Evolutionary conservation across 2,888 invertebrate genomes (phyloP), one percentile per base, ranked within the genome.

Genomic region (Caenorhabditis panamensis): DNA sequence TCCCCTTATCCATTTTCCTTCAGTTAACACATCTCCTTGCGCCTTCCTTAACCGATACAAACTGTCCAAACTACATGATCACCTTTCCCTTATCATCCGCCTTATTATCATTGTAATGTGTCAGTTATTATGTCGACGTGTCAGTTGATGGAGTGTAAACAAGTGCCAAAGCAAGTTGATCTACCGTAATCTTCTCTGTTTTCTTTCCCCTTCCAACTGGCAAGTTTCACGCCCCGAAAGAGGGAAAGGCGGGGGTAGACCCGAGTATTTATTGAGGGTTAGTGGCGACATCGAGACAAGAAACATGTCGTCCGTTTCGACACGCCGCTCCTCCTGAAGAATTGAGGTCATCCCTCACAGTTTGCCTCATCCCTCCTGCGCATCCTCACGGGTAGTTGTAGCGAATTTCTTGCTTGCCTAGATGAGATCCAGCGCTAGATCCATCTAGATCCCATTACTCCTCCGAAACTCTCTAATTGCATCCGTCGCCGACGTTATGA

Each of bases 321-420:
- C 36, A 36, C 36, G 11, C 36, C 36, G 36, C 36, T 11, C 6
- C 36, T 36, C 36, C 36, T 36, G 36, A 36, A 36, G 62, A 53
- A 73, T 64, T 54, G 72, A 64, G 72, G 72, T 73, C 72, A 73
- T 58, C 69, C 36, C 47, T 67, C 67, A 63, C 54, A n/a, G n/a
- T 47, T 18, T 49, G 16, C 22, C 28, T 26, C 24, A n/a, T 41
- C n/a, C n/a, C 13, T 59, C n/a, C 59, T 54, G 31, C 13, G 1
- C 24, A 22, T 26, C 26, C 18, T 54, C 26, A 11, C 0, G 9
- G 44, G n/a, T 9, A 9, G 3, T 18, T 44, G 44, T 44, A 44
- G 44, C 44, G 44, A n/a, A n/a, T n/a, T n/a, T n/a, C n/a, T n/a
- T n/a, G n/a, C n/a, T n/a, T n/a, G n/a, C n/a, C n/a, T n/a, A n/a